A percentile compares a stretch with the other conserved stretches of the same genome.
Evolutionary conservation across 35 echinoderm and acorn worm species (phyloP).

Genomic region (Apostichopus parvimensis): DNA sequence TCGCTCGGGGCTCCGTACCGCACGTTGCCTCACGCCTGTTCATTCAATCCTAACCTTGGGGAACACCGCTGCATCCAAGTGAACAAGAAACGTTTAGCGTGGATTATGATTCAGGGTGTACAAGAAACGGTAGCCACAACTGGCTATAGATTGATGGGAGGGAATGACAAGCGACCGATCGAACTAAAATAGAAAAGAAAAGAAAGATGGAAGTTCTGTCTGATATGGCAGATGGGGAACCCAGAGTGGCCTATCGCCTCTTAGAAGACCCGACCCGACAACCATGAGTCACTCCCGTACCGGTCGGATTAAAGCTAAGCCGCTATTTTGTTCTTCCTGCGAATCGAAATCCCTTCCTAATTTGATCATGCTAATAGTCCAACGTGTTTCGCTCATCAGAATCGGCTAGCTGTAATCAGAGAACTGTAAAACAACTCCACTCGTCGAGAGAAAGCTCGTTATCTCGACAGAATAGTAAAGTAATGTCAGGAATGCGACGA

Average conservation of each 20-base stretch:
- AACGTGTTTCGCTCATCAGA: not conserved
- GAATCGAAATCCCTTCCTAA: not conserved
- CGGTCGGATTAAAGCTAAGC: not conserved
- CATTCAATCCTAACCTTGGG: conserved; percentile 35
- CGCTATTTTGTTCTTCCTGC: not conserved
- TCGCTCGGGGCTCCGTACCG: not conserved
- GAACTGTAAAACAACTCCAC: not conserved
- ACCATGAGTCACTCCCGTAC: not conserved
- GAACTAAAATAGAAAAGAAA: too few species aligned
- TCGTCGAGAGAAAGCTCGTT: not conserved
- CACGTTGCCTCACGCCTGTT: not conserved
- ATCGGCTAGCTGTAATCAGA: not conserved
- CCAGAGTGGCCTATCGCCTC: not conserved
- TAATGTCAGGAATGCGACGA: not conserved
- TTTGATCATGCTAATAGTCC: conserved; percentile 3
- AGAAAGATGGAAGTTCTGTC: not conserved
- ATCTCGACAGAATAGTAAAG: not conserved
- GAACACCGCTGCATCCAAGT: not conserved
- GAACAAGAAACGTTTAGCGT: too few species aligned
- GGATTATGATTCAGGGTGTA: too few species aligned
- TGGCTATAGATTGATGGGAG: not conserved
- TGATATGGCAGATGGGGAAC: not conserved
- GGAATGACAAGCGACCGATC: not conserved
- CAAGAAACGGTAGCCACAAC: not conserved
- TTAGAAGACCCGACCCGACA: not conserved